Evolutionary conservation across 1,140 invertebrate genomes (phyloP), one percentile per base, ranked within the genome.

Genomic region (Diorhabda sublineata): DNA sequence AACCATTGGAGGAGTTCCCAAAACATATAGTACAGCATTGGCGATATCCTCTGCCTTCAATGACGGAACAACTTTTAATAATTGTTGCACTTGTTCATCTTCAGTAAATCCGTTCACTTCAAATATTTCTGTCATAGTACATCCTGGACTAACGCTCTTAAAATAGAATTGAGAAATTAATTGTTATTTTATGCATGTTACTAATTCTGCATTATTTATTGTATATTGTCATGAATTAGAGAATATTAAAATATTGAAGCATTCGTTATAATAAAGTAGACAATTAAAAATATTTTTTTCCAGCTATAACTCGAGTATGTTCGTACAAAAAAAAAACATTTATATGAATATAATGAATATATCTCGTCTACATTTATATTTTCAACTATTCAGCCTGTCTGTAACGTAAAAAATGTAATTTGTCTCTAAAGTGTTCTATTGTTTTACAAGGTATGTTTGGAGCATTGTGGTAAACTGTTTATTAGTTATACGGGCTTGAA

Each of bases 1-100:
- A 5, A 90, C 87, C 68, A 84, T 79, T 3, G 83, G 75, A 0
- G 89, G 87, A 0, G 87, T 86, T 2, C 81, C 79, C 8, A 91
- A 74, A 2, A 83, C 84, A 73, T 87, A 90, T 0, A 87, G 65
- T 2, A 89, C 80, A 0, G 84, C 84, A 69, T 89, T 84, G 0
- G 85, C 84, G 4, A 90, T 79, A 66, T 89, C 87, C 3, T 79
- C 69, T 0, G 70, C 26, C 26, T 65, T 44, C 41, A 73, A 66
- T 5, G 5, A 44, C 2, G 65, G 57, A 4, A 45, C 56, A 3
- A 52, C 3, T 42, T 65, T 65, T 6, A 65, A 26, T 52, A 52
- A 52, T 52, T 52, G 6, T 43, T 2, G 4, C 2, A 4, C 45
- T 5, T 63, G 42, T 11, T 61, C 52, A 7, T 26, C 41, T 42